A percentile compares a stretch with the other conserved stretches of the same genome.
phyloP scores from a whole-genome alignment of 2,797 vertebrate genomes.

The Odontamblyopus lacepedii region DNA sequence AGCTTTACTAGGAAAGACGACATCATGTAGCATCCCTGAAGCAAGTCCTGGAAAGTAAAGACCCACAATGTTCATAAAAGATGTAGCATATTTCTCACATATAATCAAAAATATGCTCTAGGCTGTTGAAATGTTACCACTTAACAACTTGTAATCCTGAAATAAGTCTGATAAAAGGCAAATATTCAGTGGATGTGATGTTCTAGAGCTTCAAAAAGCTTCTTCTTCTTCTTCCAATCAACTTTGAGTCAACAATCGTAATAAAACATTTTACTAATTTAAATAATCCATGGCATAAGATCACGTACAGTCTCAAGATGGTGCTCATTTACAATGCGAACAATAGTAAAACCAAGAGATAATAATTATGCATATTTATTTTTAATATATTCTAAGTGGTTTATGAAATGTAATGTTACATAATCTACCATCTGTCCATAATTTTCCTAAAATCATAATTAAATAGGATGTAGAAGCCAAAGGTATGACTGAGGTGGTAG shows the following conservation, averaged over 20 bases:
- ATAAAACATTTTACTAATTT: neutral
- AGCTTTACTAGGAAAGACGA: slow-evolving; percentile 45
- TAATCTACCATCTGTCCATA: neutral
- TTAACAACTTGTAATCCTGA: neutral
- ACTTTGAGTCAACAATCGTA: neutral
- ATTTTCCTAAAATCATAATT: neutral
- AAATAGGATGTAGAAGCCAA: neutral
- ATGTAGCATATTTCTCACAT: neutral
- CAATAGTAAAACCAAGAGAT: neutral
- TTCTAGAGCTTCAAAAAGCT: neutral
- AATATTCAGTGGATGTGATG: slow-evolving; percentile 11
- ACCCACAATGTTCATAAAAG: neutral
- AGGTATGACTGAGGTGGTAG: neutral
- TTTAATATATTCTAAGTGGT: neutral
- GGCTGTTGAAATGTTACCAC: neutral
- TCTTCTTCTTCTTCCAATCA: slow-evolving; percentile 2
- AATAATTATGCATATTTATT: neutral
- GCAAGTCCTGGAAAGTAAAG: slow-evolving; percentile 44
- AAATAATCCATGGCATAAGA: neutral
- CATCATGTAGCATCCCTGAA: slow-evolving; percentile 55
- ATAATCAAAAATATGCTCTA: neutral
- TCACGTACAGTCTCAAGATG: no score
- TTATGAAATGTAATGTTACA: neutral
- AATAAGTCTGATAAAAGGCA: neutral
- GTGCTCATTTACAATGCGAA: neutral